A percentile compares a stretch with the other conserved stretches of the same genome.
Conservation (phyloP, 2,113 vertebrate species). For the Ammodytes marinus region DNA sequence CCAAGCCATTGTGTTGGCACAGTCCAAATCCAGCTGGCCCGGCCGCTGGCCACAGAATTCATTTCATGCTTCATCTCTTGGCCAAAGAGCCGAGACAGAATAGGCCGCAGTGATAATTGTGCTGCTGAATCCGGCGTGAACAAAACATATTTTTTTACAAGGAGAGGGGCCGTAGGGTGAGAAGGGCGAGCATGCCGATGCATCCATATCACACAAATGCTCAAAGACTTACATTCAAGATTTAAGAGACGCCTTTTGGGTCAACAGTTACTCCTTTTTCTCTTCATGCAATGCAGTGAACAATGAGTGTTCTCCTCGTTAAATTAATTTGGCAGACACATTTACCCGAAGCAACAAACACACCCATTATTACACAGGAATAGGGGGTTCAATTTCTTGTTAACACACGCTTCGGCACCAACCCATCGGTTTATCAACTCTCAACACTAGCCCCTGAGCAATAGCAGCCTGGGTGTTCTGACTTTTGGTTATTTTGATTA, state of each 20-base stretch:
- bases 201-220: slow-evolving; percentile 16
- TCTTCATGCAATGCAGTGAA: slow-evolving; percentile 2
- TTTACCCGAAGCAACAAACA: slow-evolving; percentile 7
- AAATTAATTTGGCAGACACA: background rate
- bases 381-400: background rate
- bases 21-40: slow-evolving; percentile 56
- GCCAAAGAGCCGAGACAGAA: slow-evolving; percentile 63
- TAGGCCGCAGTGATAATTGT: slow-evolving; percentile 64
- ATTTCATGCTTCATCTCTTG: slow-evolving; percentile 77
- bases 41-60: slow-evolving; percentile 61
- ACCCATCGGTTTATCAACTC: background rate
- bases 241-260: slow-evolving; percentile 23
- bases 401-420: background rate
- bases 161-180: slow-evolving; percentile 2
- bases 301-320: slow-evolving; percentile 4
- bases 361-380: too few species aligned
- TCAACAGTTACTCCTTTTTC: too few species aligned
- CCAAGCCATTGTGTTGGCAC: slow-evolving; percentile 64
- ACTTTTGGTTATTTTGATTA: background rate
- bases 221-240: background rate
- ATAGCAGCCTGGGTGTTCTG: background rate
- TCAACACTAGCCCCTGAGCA: background rate
- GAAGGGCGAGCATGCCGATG: slow-evolving; percentile 28
- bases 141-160: slow-evolving; percentile 70
- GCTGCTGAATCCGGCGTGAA: slow-evolving; percentile 63